Base-by-base conservation (phyloP, 2,888 invertebrate genomes). In the Ophonus ardosiacus region DNA sequence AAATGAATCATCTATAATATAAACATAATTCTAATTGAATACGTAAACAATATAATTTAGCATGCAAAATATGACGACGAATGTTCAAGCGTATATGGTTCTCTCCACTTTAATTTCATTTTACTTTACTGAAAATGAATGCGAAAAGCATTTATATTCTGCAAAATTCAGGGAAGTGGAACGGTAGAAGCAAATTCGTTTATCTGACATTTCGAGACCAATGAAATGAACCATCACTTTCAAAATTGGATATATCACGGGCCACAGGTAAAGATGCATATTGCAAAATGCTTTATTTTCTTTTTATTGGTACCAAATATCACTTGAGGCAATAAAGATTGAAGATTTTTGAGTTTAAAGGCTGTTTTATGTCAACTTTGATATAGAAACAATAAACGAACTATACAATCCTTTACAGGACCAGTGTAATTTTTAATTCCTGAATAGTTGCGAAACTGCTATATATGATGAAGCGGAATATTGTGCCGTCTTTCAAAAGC, bases 121-220 rank as follows among this genome's bases (percentile, higher is more conserved):
- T 59, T 59, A 59, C 59, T 59, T 59, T 15, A 59, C 15, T 59
- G 15, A 17, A 59, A 59, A 15, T 59, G 15, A 59, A 59, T 59
- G 59, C 17, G 7, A 59, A 17, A 7, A 15, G 59, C 59, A 17
- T 59, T 59, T 59, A n/a, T 59, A 59, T 59, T 59, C 17, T 17
- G 15, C n/a, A 59, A 59, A 59, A 59, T 59, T 59, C 59, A n/a
- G 15, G 15, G 59, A 7, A 18, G 59, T 59, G n/a, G 59, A 7
- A 59, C 15, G 59, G 59, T n/a, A 59, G 59, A 59, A 59, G 59
- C 59, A 59, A 59, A 59, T 59, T 59, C 59, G 59, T 59, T 59
- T 59, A 59, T 59, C 7, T 59, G 59, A 59, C 59, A 59, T 59
- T 15, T 59, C 59, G 59, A 59, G 59, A 59, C 3, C 59, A 17